Evolutionary conservation across 2,888 invertebrate species (phyloP).

Genomic region (Dryobotodes eremita): DNA sequence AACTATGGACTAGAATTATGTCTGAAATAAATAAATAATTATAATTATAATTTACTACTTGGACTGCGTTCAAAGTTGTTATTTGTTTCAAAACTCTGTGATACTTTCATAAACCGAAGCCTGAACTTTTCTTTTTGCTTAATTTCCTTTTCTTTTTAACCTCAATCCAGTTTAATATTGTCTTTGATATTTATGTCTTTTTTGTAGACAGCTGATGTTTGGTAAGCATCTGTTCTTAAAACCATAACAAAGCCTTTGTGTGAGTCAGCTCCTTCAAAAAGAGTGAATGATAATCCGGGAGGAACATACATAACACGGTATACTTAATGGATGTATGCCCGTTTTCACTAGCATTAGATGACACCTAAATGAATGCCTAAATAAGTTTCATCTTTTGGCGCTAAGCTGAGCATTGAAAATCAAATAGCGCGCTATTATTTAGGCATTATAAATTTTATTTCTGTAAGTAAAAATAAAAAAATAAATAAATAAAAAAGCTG

Average conservation of each 20-base stretch:
- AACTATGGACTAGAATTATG: too few species aligned
- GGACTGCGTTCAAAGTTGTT: not conserved
- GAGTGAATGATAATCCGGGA: not conserved
- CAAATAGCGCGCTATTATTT: not conserved
- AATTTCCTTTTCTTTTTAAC: not conserved
- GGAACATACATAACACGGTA: constrained; percentile 12
- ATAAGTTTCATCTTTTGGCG: not conserved
- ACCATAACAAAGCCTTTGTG: constrained; percentile 23
- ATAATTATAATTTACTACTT: not conserved
- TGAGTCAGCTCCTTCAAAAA: not conserved
- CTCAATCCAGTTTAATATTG: too few species aligned
- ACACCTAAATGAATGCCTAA: not conserved
- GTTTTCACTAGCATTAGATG: not conserved
- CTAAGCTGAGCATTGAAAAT: not conserved
- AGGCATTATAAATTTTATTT: too few species aligned
- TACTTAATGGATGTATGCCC: not conserved
- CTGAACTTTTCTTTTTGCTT: too few species aligned
- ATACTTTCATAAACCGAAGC: not conserved
- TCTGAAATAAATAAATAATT: too few species aligned
- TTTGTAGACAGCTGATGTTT: constrained; percentile 18
- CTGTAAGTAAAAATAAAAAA: too few species aligned
- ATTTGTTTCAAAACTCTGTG: not conserved
- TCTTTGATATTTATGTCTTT: not conserved
- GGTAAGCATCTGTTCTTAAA: constrained; percentile 16
- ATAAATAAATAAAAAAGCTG: too few species aligned